These are phyloP conservation scores for Podiceps cristatus DNA, from an alignment of 2,113 vertebrate genomes.

Conservation along the genomic window DNA sequence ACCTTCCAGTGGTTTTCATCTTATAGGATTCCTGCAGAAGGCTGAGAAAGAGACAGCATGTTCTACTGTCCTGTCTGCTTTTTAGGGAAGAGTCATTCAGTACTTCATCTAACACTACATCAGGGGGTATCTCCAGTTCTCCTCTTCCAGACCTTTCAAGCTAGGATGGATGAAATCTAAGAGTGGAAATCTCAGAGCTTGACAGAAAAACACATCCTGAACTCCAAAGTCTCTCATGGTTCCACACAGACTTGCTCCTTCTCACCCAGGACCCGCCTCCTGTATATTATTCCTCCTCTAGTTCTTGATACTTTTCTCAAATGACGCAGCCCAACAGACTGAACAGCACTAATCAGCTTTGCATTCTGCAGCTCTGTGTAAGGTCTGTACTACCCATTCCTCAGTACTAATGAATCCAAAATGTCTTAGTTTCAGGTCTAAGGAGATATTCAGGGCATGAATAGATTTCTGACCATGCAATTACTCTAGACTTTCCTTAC, in stretches of 20 bases:
- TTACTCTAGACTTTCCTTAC: neutral
- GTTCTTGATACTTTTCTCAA: neutral
- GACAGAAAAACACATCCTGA: neutral
- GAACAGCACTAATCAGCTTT: neutral
- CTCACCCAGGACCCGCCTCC: neutral
- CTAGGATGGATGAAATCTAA: neutral
- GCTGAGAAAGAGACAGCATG: neutral
- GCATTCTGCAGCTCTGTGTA: neutral
- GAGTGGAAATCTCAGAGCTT: neutral
- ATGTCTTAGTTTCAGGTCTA: neutral
- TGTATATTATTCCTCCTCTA: neutral
- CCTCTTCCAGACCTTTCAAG: neutral
- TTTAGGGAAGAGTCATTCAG: conserved; percentile 20
- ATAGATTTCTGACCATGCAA: neutral
- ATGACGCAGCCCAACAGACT: neutral
- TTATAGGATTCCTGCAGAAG: neutral
- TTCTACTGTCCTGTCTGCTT: neutral
- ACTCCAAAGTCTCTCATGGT: neutral
- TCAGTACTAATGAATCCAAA: neutral
- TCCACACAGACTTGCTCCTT: neutral
- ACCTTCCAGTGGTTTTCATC: neutral
- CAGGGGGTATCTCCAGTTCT: neutral
- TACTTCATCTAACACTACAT: neutral
- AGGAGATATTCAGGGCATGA: neutral
- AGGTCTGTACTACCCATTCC: neutral